Conservation (phyloP, 2,797 vertebrate genomes). For the Cryptoblepharus egeriae region DNA sequence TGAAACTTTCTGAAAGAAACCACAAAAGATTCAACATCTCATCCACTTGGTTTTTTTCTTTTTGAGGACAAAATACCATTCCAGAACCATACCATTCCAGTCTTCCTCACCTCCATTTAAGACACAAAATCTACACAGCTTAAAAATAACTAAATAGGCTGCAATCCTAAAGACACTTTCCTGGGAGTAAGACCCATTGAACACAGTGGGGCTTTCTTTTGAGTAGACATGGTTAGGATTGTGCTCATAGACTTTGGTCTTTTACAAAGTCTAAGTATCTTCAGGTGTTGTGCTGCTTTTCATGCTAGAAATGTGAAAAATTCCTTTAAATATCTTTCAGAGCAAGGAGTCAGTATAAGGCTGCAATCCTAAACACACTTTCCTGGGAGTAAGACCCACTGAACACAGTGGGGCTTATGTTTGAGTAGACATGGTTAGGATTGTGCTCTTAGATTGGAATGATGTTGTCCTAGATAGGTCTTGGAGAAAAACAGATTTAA, state of each 20-base stretch:
- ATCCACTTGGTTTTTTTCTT: neutral
- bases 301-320: neutral
- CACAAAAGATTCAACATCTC: rapidly evolving
- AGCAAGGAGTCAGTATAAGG: neutral
- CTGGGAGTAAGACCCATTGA: too few relatives aligned
- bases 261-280: neutral
- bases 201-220: too few relatives aligned
- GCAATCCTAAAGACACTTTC: too few relatives aligned
- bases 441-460: neutral
- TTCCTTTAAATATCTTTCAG: neutral
- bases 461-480: neutral
- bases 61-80: neutral
- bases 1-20: constrained; percentile 7
- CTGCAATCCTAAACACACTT: too few relatives aligned
- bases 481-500: too few relatives aligned
- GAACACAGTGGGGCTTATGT: too few relatives aligned
- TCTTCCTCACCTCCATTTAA: neutral
- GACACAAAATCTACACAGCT: neutral
- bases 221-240: too few relatives aligned
- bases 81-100: neutral
- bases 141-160: neutral
- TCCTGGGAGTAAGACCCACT: too few relatives aligned
- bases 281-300: neutral
- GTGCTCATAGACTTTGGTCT: too few relatives aligned
- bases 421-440: too few relatives aligned